A percentile compares a stretch with the other conserved stretches of the same genome.
phyloP scores from a whole-genome alignment of 2,888 invertebrate species.

The Mechanitis messenoides region DNA sequence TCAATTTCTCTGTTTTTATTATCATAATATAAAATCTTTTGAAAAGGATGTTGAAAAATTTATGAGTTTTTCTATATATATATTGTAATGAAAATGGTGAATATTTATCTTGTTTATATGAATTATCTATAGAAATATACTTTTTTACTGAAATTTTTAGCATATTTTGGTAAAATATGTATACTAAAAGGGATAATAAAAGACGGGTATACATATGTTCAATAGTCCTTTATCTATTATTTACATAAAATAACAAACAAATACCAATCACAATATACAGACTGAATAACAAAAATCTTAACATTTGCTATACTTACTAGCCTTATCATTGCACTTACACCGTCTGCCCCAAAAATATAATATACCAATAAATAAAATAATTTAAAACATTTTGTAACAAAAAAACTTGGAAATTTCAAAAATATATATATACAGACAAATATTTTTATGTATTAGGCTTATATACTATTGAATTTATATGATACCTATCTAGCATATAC shows the following conservation, averaged over 20 bases:
- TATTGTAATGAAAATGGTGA: no score
- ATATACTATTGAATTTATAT: constrained; percentile 19
- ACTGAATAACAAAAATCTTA: constrained; percentile 50
- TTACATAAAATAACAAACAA: constrained; percentile 70
- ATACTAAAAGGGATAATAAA: constrained; percentile 28
- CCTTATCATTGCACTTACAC: constrained; percentile 30
- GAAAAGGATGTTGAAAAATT: no score
- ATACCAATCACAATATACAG: constrained; percentile 63
- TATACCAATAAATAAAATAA: neutral
- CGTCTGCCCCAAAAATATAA: constrained; percentile 18
- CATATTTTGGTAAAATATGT: neutral
- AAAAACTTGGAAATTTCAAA: neutral
- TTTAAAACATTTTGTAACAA: no score
- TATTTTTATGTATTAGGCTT: neutral
- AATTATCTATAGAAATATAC: no score
- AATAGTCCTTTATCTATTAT: constrained; percentile 71
- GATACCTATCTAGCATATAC: constrained; percentile 31
- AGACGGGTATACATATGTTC: constrained; percentile 34
- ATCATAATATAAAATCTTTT: no score
- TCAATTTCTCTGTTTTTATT: no score
- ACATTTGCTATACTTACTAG: constrained; percentile 50
- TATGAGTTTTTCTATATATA: no score
- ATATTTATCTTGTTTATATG: no score
- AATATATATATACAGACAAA: neutral
- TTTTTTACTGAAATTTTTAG: neutral